Percentiles rank a stretch among this genome's conserved stretches.
Conservation (phyloP, 2,888 invertebrate species). For the Cosmia trapezina region DNA sequence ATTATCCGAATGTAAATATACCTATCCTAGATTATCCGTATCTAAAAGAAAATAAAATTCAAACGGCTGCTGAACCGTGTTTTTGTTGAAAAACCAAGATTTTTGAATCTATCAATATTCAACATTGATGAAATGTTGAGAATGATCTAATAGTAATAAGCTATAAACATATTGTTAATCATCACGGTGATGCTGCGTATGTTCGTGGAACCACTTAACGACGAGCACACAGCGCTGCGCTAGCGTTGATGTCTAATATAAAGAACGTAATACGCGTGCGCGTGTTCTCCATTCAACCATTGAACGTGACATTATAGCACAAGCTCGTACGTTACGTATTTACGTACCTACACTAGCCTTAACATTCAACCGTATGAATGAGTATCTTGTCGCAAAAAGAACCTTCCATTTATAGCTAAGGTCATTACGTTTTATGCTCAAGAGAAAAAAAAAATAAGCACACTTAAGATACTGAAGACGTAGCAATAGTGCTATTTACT, state of each 20-base stretch:
- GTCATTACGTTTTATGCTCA: conserved; percentile 18
- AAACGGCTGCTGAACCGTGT: conserved; percentile 16
- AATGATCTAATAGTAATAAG: background rate
- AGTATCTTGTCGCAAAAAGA: conserved; percentile 48
- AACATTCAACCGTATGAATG: conserved; percentile 51
- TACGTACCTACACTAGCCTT: conserved; percentile 26
- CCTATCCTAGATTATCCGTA: conserved; percentile 42
- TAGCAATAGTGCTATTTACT: conserved; percentile 7
- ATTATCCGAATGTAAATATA: conserved; percentile 45
- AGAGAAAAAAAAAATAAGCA: conserved; percentile 21
- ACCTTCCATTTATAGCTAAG: conserved; percentile 47
- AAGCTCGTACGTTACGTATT: conserved; percentile 25
- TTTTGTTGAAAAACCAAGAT: conserved; percentile 1
- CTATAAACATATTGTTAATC: conserved; percentile 31
- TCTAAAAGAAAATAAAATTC: conserved; percentile 35
- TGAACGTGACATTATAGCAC: conserved; percentile 52
- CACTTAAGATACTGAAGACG: background rate
- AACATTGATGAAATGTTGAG: background rate
- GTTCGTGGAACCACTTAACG: conserved; percentile 23
- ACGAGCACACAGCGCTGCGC: conserved; percentile 35
- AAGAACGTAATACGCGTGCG: conserved; percentile 59
- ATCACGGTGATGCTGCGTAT: conserved; percentile 20
- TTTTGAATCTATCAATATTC: background rate
- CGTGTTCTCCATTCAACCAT: conserved; percentile 56
- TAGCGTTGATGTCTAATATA: conserved; percentile 71